phyloP scores from a whole-genome alignment of 2,888 invertebrate genomes.

The Lasioglossum oenotherae region DNA sequence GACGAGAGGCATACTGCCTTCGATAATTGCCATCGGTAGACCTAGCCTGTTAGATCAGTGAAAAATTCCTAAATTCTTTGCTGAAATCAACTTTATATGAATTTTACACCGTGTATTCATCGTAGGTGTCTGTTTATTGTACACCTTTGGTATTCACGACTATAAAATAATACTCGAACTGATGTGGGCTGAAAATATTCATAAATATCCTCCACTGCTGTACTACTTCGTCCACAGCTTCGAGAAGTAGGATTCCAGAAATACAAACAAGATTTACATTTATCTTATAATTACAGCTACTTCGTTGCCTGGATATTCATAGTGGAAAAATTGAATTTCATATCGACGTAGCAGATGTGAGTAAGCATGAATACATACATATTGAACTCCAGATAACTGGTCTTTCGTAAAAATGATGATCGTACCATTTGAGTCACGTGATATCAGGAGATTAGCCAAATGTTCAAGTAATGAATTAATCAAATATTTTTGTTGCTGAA shows the following conservation, averaged over 20 bases:
- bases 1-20: background rate
- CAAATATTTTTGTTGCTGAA: background rate
- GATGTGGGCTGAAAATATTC: slow-evolving; percentile 2
- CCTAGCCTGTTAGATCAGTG: too few relatives aligned
- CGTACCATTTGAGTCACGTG: background rate
- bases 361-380: background rate
- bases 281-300: background rate
- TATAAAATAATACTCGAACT: background rate
- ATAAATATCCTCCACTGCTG: background rate
- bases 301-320: background rate
- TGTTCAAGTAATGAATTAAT: background rate
- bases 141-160: background rate
- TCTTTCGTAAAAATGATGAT: background rate
- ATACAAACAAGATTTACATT: background rate
- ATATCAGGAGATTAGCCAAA: background rate
- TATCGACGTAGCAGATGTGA: background rate
- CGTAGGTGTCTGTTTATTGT: background rate
- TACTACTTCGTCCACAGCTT: background rate
- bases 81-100: background rate
- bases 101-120: background rate
- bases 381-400: background rate
- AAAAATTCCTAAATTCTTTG: background rate
- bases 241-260: background rate
- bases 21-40: background rate
- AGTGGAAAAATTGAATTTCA: background rate